A percentile compares a stretch with the other conserved stretches of the same genome.
Evolutionary conservation across 2,113 vertebrate genomes (phyloP).

Genomic region (Atrichornis clamosus): DNA sequence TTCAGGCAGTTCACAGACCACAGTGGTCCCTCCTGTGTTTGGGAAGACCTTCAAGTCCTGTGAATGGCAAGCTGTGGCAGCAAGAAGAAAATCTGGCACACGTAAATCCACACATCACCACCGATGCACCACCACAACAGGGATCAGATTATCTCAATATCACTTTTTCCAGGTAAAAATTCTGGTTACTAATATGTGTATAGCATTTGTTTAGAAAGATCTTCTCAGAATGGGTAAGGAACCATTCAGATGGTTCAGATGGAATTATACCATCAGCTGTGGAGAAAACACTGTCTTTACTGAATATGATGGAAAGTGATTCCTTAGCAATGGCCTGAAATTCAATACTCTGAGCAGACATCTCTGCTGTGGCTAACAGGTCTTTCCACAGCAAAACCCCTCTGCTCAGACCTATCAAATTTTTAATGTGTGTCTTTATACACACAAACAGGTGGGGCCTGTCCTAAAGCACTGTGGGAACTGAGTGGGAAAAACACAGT

Average conservation of each 20-base stretch:
- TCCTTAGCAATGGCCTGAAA: background rate
- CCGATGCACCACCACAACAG: rapidly evolving
- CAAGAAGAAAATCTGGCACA: background rate
- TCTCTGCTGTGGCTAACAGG: background rate
- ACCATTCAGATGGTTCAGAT: background rate
- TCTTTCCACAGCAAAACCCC: background rate
- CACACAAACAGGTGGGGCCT: background rate
- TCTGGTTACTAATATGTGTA: background rate
- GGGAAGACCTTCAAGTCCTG: background rate
- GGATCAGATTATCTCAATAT: background rate
- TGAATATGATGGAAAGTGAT: background rate
- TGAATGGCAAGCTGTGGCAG: background rate
- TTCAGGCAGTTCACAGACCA: background rate
- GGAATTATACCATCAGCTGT: background rate
- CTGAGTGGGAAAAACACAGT: background rate
- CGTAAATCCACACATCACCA: background rate
- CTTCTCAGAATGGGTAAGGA: background rate
- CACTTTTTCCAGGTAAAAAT: background rate
- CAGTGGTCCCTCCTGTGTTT: background rate
- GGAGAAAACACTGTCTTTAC: background rate
- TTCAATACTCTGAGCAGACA: background rate
- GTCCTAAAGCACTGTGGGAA: background rate
- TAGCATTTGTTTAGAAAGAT: background rate
- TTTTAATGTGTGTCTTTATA: background rate
- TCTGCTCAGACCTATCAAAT: background rate